Base-by-base conservation (phyloP, 2,113 vertebrate species). In the Tauraco erythrolophus region DNA sequence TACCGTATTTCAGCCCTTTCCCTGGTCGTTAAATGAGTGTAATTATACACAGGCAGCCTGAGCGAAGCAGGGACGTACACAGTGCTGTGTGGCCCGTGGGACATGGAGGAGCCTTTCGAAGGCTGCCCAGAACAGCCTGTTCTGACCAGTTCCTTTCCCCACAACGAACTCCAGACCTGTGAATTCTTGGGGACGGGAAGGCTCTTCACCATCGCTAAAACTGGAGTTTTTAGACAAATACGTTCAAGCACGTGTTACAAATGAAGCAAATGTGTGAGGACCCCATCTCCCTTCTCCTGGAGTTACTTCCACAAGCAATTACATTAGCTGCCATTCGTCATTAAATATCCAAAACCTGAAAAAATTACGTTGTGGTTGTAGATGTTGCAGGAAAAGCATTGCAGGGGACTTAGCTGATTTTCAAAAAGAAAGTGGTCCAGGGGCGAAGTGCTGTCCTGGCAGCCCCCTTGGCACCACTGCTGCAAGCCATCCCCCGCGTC, bases 81-180 rank as follows among this genome's bases (percentile, higher is more conserved):
- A 6, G 64, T 12, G 7, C 11, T 35, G 17, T 5, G 4, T 1
- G 0, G 39, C 22, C 64, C 5, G 1, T 1, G 9, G 85, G 51
- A 22, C 22, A 0, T 0, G 2, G 27, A 82, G 84, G 33, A 69
- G 65, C 57, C 54, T 31, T 48, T 23, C 6, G 35, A 45, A 62
- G 58, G 3, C 33, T 84, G 64, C 17, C 53, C 48, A 57, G 64
- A 37, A 21, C 6, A 12, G 17, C 48, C 64, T 11, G 3, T 48
- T n/a, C 31, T 65, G 15, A 19, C 17, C 33, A 53, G 2, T 37
- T 71, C 39, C 24, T 15, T 45, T 35, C n/a, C 61, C 54, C 43
- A 18, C 11, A 35, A 11, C 2, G 43, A 74, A 3, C 64, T 77
- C 72, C 85, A 61, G 45, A 17, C 9, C 41, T 1, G 1, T n/a